Evolutionary conservation across 1,140 invertebrate genomes (phyloP), one percentile per base, ranked within the genome.

Genomic region (Caenorhabditis elegans): DNA sequence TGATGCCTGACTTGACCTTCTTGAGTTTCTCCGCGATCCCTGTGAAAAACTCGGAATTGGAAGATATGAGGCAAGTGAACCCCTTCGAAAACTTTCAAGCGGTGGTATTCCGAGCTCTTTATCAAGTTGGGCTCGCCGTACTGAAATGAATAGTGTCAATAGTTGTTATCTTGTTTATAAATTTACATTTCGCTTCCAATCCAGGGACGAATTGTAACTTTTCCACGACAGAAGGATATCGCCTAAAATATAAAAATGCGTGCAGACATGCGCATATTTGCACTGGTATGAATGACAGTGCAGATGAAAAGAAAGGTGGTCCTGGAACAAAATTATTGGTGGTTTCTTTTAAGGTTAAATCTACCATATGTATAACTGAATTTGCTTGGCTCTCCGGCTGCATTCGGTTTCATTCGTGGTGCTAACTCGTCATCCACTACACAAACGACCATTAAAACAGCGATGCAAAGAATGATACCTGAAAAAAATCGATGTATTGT

Each of bases 391-490:
- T 86, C 85, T 28, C 85, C 85, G 6, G 85, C 84, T 10, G 85
- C 78, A 46, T 85, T 86, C 6, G 84, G 85, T 78, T 86, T 86
- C 84, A 86, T 86, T 53, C 85, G 65, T 15, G 85, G 84, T 3
- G 85, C 76, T 19, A 86, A 34, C 43, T 86, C 85, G 70, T 86
- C 85, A 34, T 86, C 85, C 10, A 86, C 85, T 11, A 86, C 83
- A 49, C 85, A 86, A 10, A 86, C 85, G 17, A 86, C 82, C 82
- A 86, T 82, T n/a, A 86, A 39, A 17, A 86, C 84, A n/a, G 84
- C 82, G 13, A 82, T 82, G 28, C 76, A 80, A 13, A 86, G 75
- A 22, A 85, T 80, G 22, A 86, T 78, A 28, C 84, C 85, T 85
- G 13, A 31, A 80, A 81, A 26, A 81, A 36, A 31, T 48, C 15